phyloP scores from a whole-genome alignment of 92 coral and sea anemone species.

The Actinernus sp. region DNA sequence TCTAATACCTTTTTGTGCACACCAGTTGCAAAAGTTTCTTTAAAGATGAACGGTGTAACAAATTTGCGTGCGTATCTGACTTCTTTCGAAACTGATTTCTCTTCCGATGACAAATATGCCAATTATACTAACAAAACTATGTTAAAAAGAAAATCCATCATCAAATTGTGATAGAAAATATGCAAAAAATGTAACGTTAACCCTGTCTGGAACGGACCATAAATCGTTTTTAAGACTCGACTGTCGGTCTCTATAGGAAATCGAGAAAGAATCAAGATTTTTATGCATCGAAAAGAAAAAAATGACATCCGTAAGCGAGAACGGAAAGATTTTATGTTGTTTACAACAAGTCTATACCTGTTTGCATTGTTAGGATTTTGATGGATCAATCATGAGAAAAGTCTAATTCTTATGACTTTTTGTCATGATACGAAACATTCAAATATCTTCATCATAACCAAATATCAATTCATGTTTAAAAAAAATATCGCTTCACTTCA shows the following conservation, averaged over 20 bases:
- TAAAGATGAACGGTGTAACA: no score
- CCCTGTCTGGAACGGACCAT: no score
- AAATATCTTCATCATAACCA: background rate
- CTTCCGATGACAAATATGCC: conserved; percentile 32
- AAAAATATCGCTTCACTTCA: no score
- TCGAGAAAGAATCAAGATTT: no score
- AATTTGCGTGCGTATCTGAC: background rate
- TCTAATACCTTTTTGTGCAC: no score
- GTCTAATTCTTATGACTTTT: conserved; percentile 26
- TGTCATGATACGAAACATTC: conserved; percentile 5
- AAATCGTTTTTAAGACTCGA: no score
- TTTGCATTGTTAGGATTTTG: conserved; percentile 28
- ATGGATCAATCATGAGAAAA: conserved; percentile 33
- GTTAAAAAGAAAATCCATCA: conserved; percentile 50
- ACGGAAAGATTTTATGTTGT: conserved; percentile 3
- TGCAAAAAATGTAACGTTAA: no score
- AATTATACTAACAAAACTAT: conserved; percentile 34
- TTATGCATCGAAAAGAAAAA: background rate
- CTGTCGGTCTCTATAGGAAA: no score
- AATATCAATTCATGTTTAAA: no score
- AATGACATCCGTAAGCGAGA: background rate
- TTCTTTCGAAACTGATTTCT: no score
- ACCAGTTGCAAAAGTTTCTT: no score
- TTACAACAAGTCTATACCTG: conserved; percentile 15
- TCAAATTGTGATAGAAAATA: conserved; percentile 43